Evolutionary conservation across 2,888 invertebrate genomes (phyloP), one percentile per base, ranked within the genome.

Genomic region (Linnaemya vulpina): DNA sequence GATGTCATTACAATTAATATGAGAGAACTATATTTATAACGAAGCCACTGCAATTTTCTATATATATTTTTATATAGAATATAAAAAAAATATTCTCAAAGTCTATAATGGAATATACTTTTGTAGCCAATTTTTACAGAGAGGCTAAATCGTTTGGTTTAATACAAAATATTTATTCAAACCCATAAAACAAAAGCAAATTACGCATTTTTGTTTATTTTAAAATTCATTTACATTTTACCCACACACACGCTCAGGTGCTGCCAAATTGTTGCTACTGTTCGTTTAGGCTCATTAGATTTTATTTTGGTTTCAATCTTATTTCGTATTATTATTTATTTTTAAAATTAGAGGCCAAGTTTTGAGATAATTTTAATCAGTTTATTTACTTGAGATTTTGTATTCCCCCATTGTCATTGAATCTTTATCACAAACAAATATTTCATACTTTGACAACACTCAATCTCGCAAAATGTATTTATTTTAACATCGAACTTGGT

Each of bases 1-100:
- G 79, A 79, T 84, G 84, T 84, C 84, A 84, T 79, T 55, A 70
- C 35, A 3, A 43, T 22, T 53, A 58, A 68, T 3, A 30, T 30
- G 5, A 11, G 17, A 70, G 25, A 58, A 43, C 25, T 25, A 10
- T 43, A 65, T 35, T 40, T 46, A 20, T 15, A 53, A 9, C 46
- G 35, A 49, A 53, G 53, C 46, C 20, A 58, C 25, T 49, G 20
- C 38, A 22, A 40, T 46, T 55, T 77, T 43, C 15, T 22, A 73
- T 20, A 65, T 15, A 40, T 51, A 40, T 60, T 49, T 60, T 62
- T 17, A 73, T 73, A 40, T 35, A n/a, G 15, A 40, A 60, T 15
- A 53, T 3, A 51, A 17, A 22, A 15, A 55, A 38, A 30, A 51
- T 75, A 22, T 43, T 60, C 9, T 46, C 60, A 55, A 46, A 15